These are phyloP conservation scores for Dusona sp. DNA, from an alignment of 2,888 invertebrate genomes.

Conservation along the genomic window DNA sequence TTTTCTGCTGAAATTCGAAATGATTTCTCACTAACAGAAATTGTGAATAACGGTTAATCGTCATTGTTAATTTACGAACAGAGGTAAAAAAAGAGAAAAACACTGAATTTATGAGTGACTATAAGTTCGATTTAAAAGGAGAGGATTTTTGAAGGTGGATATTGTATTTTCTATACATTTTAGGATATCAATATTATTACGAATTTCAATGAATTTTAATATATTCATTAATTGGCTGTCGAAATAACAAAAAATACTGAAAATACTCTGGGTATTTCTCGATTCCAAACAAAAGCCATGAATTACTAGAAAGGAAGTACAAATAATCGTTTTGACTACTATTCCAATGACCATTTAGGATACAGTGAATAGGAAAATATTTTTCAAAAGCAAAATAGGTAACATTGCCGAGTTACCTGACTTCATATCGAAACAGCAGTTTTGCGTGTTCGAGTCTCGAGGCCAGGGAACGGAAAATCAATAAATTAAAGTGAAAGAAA, in stretches of 20 bases:
- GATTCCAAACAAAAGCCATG: not conserved
- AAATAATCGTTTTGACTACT: not conserved
- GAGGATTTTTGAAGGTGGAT: not conserved
- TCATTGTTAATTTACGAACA: not conserved
- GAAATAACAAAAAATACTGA: not conserved
- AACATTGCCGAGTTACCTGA: not conserved
- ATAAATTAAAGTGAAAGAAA: conserved; percentile 35
- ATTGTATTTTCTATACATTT: not conserved
- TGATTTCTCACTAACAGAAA: not conserved
- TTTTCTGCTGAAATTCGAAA: not conserved
- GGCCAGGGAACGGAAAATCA: conserved; percentile 44
- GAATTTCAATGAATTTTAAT: not conserved
- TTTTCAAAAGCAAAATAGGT: not conserved
- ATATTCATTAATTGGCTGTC: not conserved
- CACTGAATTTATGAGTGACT: not conserved
- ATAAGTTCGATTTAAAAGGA: conserved; percentile 10
- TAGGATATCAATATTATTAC: not conserved
- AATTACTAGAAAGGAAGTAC: not conserved
- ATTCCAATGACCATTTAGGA: not conserved
- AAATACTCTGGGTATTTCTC: not conserved
- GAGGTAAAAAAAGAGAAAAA: conserved; percentile 8
- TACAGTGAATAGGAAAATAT: not conserved
- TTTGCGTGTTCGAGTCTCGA: conserved; percentile 25
- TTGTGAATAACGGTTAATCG: not conserved
- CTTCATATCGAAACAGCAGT: not conserved